Conservation (phyloP, 2,113 vertebrate genomes). For the Eulemur macaco region DNA sequence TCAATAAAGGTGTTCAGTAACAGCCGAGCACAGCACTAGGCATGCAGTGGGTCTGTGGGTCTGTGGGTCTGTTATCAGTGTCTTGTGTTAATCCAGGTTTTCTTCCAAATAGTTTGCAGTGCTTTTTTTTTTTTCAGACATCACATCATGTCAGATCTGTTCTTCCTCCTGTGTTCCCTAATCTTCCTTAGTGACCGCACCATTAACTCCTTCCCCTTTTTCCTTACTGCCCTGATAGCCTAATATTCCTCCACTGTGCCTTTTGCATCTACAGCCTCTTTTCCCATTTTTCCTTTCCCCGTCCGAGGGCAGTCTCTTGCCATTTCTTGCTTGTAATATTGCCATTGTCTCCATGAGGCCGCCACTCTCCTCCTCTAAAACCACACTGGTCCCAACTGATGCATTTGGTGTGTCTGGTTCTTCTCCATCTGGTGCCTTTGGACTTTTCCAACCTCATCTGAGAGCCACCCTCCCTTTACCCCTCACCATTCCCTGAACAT, state of each 20-base stretch:
- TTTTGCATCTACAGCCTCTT: not conserved
- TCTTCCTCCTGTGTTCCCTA: not conserved
- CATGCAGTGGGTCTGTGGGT: not conserved
- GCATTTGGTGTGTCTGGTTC: not conserved
- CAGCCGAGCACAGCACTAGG: not conserved
- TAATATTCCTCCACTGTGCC: not conserved
- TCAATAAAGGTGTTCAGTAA: not conserved
- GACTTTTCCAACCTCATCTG: not conserved
- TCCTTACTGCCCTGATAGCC: not conserved
- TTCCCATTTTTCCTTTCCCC: not conserved
- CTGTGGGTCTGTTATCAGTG: not conserved
- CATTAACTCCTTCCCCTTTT: not conserved
- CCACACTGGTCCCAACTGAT: not conserved
- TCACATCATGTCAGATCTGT: not conserved
- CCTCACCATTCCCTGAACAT: not conserved
- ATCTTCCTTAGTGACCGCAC: not conserved
- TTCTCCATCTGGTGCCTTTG: not conserved
- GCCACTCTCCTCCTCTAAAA: not conserved
- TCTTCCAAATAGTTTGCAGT: conserved; percentile 38
- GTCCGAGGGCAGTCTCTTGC: not conserved
- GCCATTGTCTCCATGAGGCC: not conserved
- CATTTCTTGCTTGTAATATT: not conserved
- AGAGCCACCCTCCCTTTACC: not conserved
- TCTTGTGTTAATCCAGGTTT: conserved; percentile 41
- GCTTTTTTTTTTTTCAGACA: not conserved